These are phyloP conservation scores for Corythoichthys intestinalis DNA, from an alignment of 2,113 vertebrate species.

Conservation along the genomic window DNA sequence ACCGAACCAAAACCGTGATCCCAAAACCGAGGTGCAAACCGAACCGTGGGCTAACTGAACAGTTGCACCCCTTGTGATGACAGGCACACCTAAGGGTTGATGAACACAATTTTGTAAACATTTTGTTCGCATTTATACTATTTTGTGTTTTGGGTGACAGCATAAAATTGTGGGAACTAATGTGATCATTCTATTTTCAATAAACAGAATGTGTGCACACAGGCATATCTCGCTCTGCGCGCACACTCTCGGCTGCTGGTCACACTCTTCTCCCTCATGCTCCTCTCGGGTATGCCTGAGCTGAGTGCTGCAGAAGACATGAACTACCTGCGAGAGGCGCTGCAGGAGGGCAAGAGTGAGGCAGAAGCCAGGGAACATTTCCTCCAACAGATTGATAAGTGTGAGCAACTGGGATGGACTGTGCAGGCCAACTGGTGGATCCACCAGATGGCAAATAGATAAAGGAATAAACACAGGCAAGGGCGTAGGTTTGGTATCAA, in stretches of 20 bases:
- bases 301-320: slow-evolving; percentile 72
- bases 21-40: too few species aligned
- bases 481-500: too few species aligned
- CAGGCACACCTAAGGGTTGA: too few species aligned
- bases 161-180: not conserved
- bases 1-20: too few species aligned
- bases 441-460: slow-evolving; percentile 60
- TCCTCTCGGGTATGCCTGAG: slow-evolving; percentile 76
- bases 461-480: not conserved
- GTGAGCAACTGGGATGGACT: slow-evolving; percentile 70
- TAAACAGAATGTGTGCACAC: slow-evolving; percentile 68
- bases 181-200: not conserved
- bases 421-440: slow-evolving; percentile 79
- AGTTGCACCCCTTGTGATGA: too few species aligned
- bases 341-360: slow-evolving; percentile 64
- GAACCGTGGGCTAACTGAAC: too few species aligned
- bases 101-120: too few species aligned
- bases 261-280: slow-evolving; percentile 79
- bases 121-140: not conserved
- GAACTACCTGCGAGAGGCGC: slow-evolving; percentile 70
- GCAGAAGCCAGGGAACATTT: slow-evolving; percentile 67
- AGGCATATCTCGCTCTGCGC: slow-evolving; percentile 74
- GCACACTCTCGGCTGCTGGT: slow-evolving; percentile 70
- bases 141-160: not conserved
- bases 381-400: slow-evolving; percentile 65